Conservation (phyloP, 2,888 invertebrate genomes). For the Noctua janthe region DNA sequence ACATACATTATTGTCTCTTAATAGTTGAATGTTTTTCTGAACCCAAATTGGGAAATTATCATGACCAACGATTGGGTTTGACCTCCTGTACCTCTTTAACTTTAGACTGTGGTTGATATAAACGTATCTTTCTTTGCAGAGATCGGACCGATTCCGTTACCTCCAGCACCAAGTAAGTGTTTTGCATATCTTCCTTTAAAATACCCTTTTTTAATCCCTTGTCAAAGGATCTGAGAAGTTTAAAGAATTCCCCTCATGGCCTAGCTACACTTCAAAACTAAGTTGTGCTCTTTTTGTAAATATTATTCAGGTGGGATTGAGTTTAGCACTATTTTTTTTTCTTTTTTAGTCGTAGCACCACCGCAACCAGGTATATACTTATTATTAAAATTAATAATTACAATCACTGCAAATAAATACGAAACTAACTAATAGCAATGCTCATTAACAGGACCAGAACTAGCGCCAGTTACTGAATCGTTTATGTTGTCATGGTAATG, state of each 20-base stretch:
- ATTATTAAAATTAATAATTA: conserved; percentile 4
- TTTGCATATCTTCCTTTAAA: background rate
- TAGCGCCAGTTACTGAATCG: conserved; percentile 41
- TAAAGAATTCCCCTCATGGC: too few relatives aligned
- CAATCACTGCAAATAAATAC: conserved; percentile 10
- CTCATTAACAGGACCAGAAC: conserved; percentile 38
- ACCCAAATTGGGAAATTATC: background rate
- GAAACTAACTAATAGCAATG: conserved; percentile 36
- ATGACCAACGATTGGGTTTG: background rate
- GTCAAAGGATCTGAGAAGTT: background rate
- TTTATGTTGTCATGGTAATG: background rate
- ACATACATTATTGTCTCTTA: too few relatives aligned
- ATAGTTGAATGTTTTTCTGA: background rate
- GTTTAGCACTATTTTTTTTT: background rate
- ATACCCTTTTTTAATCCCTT: background rate
- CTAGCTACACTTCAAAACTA: background rate
- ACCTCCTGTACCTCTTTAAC: background rate
- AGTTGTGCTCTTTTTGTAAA: background rate
- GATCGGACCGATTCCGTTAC: conserved; percentile 19
- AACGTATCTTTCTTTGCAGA: conserved; percentile 35
- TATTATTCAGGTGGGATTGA: background rate
- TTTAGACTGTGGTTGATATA: background rate
- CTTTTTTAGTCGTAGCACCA: background rate
- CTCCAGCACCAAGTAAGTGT: conserved; percentile 40
- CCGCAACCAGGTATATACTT: conserved; percentile 1